phyloP scores from a whole-genome alignment of 1,140 invertebrate species.

The Zaprionus lachaisei region DNA sequence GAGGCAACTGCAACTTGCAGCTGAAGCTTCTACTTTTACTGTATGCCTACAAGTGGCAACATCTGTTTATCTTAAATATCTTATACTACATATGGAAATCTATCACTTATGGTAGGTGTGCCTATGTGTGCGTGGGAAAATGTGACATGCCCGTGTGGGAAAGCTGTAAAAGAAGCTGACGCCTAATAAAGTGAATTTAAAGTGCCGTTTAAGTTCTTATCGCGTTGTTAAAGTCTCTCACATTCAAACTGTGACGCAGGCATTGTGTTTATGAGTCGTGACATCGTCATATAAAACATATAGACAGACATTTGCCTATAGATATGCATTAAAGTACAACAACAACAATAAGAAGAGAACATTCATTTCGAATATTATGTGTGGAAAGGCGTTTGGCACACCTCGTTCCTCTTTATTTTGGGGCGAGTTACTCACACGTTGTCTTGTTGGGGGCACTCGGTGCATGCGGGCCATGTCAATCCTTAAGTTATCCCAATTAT shows the following conservation, averaged over 20 bases:
- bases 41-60: slow-evolving; percentile 9
- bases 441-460: background rate
- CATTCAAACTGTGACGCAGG: slow-evolving; percentile 9
- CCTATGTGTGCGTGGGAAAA: background rate
- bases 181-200: slow-evolving; percentile 4
- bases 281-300: background rate
- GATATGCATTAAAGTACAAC: background rate
- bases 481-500: slow-evolving; percentile 13
- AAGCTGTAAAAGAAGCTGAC: slow-evolving; percentile 11
- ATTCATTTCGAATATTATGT: background rate
- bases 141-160: slow-evolving; percentile 14
- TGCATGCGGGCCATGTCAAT: slow-evolving; percentile 22
- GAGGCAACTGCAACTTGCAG: background rate
- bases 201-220: slow-evolving; percentile 4
- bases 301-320: background rate
- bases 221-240: slow-evolving; percentile 1
- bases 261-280: slow-evolving; percentile 18
- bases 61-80: slow-evolving; percentile 10
- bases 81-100: slow-evolving; percentile 36
- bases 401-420: slow-evolving; percentile 1
- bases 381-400: slow-evolving; percentile 1
- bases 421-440: background rate
- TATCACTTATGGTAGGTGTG: slow-evolving; percentile 36
- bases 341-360: no score
- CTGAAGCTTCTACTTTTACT: slow-evolving; percentile 7